phyloP scores from a whole-genome alignment of 2,888 invertebrate species.

The Cosmopolites sordidus region DNA sequence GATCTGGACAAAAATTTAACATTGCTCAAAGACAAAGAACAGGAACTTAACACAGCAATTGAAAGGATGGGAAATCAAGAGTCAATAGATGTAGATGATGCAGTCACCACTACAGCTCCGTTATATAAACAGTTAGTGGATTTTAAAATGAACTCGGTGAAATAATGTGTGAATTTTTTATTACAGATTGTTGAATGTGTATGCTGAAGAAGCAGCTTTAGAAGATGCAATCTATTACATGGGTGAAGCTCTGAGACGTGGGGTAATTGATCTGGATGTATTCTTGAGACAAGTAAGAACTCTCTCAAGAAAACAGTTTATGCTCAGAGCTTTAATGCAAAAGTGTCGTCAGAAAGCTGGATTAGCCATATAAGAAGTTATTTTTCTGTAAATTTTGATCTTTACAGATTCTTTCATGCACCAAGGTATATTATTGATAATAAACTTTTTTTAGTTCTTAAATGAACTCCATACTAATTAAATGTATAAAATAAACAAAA shows the following conservation, averaged over 20 bases:
- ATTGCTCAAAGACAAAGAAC: conserved; percentile 80
- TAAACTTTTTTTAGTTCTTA: no score
- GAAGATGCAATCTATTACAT: conserved; percentile 99
- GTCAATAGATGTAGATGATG: conserved; percentile 89
- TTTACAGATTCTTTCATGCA: no score
- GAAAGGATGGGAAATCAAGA: conserved; percentile 73
- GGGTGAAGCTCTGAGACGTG: conserved; percentile 88
- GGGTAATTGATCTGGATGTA: conserved; percentile 91
- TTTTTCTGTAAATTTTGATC: no score
- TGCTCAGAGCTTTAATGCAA: conserved; percentile 91
- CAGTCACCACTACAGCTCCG: conserved; percentile 93
- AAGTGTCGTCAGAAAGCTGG: conserved; percentile 95
- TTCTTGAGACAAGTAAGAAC: conserved; percentile 94
- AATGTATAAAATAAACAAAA: no score
- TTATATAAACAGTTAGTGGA: conserved; percentile 82
- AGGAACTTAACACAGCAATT: conserved; percentile 78
- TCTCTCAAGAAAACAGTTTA: conserved; percentile 92
- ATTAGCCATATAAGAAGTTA: conserved; percentile 59
- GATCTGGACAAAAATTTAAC: conserved; percentile 82
- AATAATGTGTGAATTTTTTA: background rate
- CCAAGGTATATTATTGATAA: no score
- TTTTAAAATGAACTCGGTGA: background rate
- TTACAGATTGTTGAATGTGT: conserved; percentile 80
- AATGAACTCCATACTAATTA: no score
- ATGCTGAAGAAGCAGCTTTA: conserved; percentile 95